Conservation (phyloP, 2,113 vertebrate genomes). For the Dinomys branickii region DNA sequence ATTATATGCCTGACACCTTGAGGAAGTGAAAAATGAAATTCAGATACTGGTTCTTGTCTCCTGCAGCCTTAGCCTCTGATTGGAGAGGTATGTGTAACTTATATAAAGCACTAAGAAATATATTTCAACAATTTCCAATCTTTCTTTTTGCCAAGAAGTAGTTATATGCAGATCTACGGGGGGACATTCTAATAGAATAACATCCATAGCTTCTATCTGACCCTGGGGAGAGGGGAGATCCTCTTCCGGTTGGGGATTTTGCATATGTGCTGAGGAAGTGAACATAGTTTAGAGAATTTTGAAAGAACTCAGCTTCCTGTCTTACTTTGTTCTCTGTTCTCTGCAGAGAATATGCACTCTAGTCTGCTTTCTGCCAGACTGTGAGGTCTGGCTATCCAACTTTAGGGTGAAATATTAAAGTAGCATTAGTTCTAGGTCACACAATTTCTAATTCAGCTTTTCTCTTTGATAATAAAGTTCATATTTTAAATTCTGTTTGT, state of each 20-base stretch:
- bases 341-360: accelerated
- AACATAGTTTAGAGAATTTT: neutral
- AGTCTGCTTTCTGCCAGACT: neutral
- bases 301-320: neutral
- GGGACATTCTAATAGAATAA: neutral
- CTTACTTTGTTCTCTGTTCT: neutral
- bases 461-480: neutral
- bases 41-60: neutral
- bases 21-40: neutral
- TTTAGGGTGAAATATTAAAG: neutral
- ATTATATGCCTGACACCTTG: neutral
- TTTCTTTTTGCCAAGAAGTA: neutral
- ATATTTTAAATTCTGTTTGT: neutral
- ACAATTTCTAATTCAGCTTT: neutral
- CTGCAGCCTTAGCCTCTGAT: neutral
- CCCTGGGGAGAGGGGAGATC: neutral
- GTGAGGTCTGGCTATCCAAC: neutral
- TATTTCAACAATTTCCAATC: neutral
- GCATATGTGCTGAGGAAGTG: neutral
- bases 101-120: neutral
- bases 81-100: neutral
- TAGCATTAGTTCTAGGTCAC: neutral
- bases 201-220: neutral
- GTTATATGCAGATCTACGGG: neutral
- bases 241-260: neutral